phyloP scores from a whole-genome alignment of 53 echinoderm and acorn worm species.

The Stichopus horrens region DNA sequence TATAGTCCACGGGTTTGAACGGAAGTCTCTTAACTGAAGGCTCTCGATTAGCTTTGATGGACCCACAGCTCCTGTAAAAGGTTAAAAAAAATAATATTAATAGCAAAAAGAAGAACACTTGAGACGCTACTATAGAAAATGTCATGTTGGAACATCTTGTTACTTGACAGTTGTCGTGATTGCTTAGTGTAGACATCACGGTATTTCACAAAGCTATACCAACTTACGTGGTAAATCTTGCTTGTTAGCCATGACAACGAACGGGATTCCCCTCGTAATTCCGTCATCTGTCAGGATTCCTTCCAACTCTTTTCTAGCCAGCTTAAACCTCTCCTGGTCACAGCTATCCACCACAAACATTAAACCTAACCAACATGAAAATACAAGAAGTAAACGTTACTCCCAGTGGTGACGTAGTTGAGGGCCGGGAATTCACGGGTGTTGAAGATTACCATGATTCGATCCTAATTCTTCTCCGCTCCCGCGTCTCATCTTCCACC shows the following conservation, averaged over 20 bases:
- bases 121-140: neutral
- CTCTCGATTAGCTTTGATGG: slow-evolving; percentile 73
- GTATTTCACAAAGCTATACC: neutral
- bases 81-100: neutral
- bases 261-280: slow-evolving; percentile 71
- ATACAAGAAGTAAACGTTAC: neutral
- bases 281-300: slow-evolving; percentile 67
- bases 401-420: neutral
- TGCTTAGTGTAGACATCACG: neutral
- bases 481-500: too few relatives aligned
- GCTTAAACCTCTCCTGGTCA: slow-evolving; percentile 68
- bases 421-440: too few relatives aligned
- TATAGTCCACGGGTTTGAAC: slow-evolving; percentile 83
- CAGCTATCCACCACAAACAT: slow-evolving; percentile 91
- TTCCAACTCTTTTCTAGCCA: slow-evolving; percentile 75
- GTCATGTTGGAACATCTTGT: neutral
- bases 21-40: slow-evolving; percentile 67
- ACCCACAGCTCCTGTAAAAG: slow-evolving; percentile 60
- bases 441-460: too few relatives aligned
- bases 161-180: neutral
- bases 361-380: slow-evolving; percentile 57
- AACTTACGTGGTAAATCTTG: slow-evolving; percentile 87
- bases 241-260: slow-evolving; percentile 89
- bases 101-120: neutral
- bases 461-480: too few relatives aligned